Base-by-base conservation (phyloP, 2,113 vertebrate genomes). In the Puntigrus tetrazona region DNA sequence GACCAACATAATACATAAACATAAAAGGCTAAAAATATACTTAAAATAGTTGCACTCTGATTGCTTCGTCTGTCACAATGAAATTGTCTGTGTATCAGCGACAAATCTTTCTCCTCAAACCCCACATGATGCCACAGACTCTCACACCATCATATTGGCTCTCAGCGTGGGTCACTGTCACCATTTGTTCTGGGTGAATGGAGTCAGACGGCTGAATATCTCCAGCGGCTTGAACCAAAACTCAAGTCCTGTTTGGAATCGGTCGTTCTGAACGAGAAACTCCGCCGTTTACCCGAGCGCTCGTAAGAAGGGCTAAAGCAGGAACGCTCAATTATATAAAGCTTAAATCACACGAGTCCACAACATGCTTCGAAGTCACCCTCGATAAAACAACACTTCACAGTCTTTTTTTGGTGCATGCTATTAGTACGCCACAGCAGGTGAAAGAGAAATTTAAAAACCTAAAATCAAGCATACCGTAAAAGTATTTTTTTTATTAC, bases 91-190 rank as follows among this genome's bases (percentile, higher is more conserved):
- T 73, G 65, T 70, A 7, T 45, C 50, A 10, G 25, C 1, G 72
- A 74, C 25, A 50, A 74, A 47, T 50, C 43, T 43, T 74, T 74
- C 43, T 74, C 72, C 25, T 74, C 72, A 25, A 74, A 47, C 72
- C 9, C 43, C 43, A 25, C 38, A 41, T 41, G 36, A 72, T 41
- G 69, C 22, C 34, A 72, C 36, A 50, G 72, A 74, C 41, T 47
- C 41, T 45, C 70, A 45, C 70, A 74, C 72, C 43, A 47, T 47
- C n/a, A 74, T 74, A 74, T 74, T 45, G 72, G 43, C 72, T 74
- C 72, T 25, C 41, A 47, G 72, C 27, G 41, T 74, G 43, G 36
- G 67, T 74, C 41, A 47, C 72, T 29, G 27, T 29, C 72, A 74
- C 43, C 3, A 45, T 74, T 74, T 74, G 72, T 74, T 74, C n/a